These are phyloP conservation scores for Lithosia quadra DNA, from an alignment of 2,888 invertebrate species.

Conservation along the genomic window DNA sequence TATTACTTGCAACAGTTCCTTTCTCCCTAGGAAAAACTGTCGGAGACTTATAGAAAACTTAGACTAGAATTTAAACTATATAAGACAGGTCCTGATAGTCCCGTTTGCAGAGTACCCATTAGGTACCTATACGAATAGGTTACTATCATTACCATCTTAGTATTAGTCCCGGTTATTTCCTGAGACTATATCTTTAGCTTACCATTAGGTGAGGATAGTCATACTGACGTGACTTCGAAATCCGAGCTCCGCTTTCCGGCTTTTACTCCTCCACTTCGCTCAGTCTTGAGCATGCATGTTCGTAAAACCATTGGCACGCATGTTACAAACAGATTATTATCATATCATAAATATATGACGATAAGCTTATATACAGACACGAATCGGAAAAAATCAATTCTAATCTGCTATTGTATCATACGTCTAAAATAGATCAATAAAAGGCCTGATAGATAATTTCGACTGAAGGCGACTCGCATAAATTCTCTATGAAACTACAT, in stretches of 20 bases:
- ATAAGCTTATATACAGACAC: conserved; percentile 6
- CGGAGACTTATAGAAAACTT: too few relatives aligned
- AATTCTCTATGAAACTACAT: background rate
- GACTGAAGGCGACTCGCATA: background rate
- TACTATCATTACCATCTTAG: too few relatives aligned
- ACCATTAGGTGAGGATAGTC: too few relatives aligned
- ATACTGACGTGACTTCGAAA: too few relatives aligned
- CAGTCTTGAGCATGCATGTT: background rate
- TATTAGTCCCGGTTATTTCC: too few relatives aligned
- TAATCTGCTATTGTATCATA: conserved; percentile 3
- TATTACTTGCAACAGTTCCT: background rate
- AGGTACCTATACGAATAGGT: too few relatives aligned
- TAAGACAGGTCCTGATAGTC: too few relatives aligned
- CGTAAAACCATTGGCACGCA: background rate
- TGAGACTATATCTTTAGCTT: too few relatives aligned
- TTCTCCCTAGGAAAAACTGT: too few relatives aligned
- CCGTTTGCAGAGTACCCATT: too few relatives aligned
- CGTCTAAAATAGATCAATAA: background rate
- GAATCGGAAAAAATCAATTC: background rate
- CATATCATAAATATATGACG: conserved; percentile 1
- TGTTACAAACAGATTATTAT: background rate
- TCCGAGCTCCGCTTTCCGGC: background rate
- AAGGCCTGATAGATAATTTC: background rate
- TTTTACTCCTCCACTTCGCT: background rate
- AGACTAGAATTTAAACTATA: too few relatives aligned